phyloP scores from a whole-genome alignment of 2,888 invertebrate species.

The Mesorhabditis spiculigera region DNA sequence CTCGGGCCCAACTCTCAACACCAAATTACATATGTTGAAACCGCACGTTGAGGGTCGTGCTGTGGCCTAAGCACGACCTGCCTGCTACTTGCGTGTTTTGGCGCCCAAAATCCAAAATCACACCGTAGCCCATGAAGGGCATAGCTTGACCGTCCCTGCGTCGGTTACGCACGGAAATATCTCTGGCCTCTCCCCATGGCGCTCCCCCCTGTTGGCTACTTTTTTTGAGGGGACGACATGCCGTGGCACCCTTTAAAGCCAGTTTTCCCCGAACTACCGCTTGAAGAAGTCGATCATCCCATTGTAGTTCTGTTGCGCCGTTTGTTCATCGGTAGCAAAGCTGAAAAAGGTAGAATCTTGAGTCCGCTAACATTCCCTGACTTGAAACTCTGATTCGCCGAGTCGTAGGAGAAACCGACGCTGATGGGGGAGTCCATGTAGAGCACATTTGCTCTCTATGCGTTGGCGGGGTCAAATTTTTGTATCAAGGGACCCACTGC shows the following conservation, averaged over 20 bases:
- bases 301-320: slow-evolving; percentile 59
- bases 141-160: too few relatives aligned
- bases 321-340: slow-evolving; percentile 42
- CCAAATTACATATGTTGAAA: too few relatives aligned
- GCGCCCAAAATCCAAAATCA: neutral
- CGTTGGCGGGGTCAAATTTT: neutral
- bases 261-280: slow-evolving; percentile 44
- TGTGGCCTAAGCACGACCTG: too few relatives aligned
- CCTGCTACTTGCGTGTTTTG: too few relatives aligned
- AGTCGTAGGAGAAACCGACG: slow-evolving; percentile 56
- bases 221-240: too few relatives aligned
- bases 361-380: neutral
- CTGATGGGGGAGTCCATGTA: slow-evolving; percentile 63
- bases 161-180: too few relatives aligned
- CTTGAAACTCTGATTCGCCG: slow-evolving; percentile 6
- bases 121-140: neutral
- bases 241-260: neutral
- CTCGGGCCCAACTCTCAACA: slow-evolving; percentile 57
- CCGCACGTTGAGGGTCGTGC: neutral
- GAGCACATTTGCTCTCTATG: slow-evolving; percentile 63
- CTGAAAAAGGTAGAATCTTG: slow-evolving; percentile 9
- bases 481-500: slow-evolving; percentile 28
- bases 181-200: too few relatives aligned
- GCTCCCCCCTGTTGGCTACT: too few relatives aligned
- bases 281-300: slow-evolving; percentile 63